Percentiles rank a stretch among this genome's conserved stretches.
Evolutionary conservation across 1,140 invertebrate species (phyloP).

Genomic region (Atopsyche davidsoni): DNA sequence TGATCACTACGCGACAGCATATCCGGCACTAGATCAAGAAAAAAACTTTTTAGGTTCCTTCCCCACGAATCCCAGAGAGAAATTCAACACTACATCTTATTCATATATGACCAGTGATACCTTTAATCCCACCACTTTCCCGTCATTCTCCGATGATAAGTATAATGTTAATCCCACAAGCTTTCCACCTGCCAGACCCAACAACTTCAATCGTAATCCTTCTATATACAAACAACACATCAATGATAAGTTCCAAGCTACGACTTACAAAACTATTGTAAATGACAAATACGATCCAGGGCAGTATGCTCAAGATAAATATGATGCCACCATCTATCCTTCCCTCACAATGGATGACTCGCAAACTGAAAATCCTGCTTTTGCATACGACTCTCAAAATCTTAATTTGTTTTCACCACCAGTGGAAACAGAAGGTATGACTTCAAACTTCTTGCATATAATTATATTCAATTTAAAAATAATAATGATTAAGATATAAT

Average conservation of each 20-base stretch:
- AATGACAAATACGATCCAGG: conserved; percentile 23
- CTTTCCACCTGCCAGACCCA: conserved; percentile 11
- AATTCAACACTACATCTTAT: conserved; percentile 19
- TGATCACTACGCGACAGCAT: conserved; percentile 28
- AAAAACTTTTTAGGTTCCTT: conserved; percentile 44
- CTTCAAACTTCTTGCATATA: neutral
- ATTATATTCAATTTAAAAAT: neutral
- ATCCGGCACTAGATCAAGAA: conserved; percentile 37
- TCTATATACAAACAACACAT: conserved; percentile 27
- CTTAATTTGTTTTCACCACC: conserved; percentile 57
- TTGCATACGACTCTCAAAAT: conserved; percentile 20
- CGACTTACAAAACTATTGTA: conserved; percentile 24
- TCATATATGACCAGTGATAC: conserved; percentile 21
- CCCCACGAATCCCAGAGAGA: conserved; percentile 27
- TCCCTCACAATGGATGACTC: conserved; percentile 21
- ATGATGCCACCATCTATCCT: conserved; percentile 27
- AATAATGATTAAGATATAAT: neutral
- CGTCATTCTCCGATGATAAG: conserved; percentile 25
- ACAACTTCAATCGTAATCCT: conserved; percentile 23
- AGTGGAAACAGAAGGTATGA: conserved; percentile 60
- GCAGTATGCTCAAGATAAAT: conserved; percentile 26
- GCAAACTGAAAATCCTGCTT: conserved; percentile 26
- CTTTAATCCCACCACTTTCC: conserved; percentile 25
- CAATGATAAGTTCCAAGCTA: conserved; percentile 27
- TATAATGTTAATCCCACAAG: conserved; percentile 17